Percentiles rank a stretch among this genome's conserved stretches.
Evolutionary conservation across 2,888 invertebrate species (phyloP).

Genomic region (Tromatobia lineatoria): DNA sequence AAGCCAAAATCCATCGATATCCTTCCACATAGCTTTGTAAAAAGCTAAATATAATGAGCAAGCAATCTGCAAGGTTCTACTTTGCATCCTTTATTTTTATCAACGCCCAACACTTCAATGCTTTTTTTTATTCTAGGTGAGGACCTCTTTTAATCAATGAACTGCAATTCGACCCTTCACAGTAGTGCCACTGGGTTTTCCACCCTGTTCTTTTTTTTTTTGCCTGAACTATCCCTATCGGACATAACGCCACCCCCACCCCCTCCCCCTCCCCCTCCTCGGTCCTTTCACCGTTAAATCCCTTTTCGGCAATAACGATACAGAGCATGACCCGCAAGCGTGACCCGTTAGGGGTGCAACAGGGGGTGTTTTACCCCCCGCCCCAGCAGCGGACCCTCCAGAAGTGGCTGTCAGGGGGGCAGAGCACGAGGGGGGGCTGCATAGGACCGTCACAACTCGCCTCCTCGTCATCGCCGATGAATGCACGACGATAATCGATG

Average conservation of each 20-base stretch:
- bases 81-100: too few relatives aligned
- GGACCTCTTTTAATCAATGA: slow-evolving; percentile 48
- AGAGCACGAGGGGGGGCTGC: not conserved
- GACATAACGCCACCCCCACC: slow-evolving; percentile 46
- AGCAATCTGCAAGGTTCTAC: too few relatives aligned
- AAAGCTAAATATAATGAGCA: too few relatives aligned
- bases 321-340: slow-evolving; percentile 77
- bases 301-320: slow-evolving; percentile 76
- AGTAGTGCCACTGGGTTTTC: slow-evolving; percentile 43
- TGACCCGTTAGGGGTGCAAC: slow-evolving; percentile 57
- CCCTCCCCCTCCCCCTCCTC: slow-evolving; percentile 62
- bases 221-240: slow-evolving; percentile 65
- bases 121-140: slow-evolving; percentile 23
- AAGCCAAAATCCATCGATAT: too few relatives aligned
- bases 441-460: slow-evolving; percentile 66
- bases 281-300: slow-evolving; percentile 58
- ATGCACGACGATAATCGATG: slow-evolving; percentile 80
- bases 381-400: slow-evolving; percentile 20
- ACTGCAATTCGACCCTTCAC: slow-evolving; percentile 44
- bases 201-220: slow-evolving; percentile 31
- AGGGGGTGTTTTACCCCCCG: slow-evolving; percentile 23
- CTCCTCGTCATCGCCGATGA: slow-evolving; percentile 73
- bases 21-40: too few relatives aligned
- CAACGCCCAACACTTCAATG: slow-evolving; percentile 20
- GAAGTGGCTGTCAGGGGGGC: slow-evolving; percentile 37